Conservation (phyloP, 2,797 vertebrate genomes). For the Cryptoblepharus egeriae region DNA sequence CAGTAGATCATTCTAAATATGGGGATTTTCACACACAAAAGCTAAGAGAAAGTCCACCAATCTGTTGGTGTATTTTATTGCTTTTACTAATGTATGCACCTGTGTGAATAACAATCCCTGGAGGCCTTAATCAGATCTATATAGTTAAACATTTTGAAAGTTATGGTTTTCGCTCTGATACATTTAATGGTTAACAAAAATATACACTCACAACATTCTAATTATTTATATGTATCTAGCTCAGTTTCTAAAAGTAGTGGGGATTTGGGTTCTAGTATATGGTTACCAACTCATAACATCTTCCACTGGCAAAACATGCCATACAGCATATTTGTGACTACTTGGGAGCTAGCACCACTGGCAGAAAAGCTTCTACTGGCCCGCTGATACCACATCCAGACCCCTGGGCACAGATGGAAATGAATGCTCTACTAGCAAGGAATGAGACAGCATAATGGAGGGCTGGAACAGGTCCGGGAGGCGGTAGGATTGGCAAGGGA, state of each 20-base stretch:
- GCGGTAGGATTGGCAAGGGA: too few species aligned
- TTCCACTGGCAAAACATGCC: too few species aligned
- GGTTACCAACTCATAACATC: neutral
- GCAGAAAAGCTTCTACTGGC: too few species aligned
- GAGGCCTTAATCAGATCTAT: constrained; percentile 52
- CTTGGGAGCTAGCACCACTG: too few species aligned
- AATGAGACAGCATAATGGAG: too few species aligned
- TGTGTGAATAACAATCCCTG: constrained; percentile 34
- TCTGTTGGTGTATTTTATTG: constrained; percentile 36
- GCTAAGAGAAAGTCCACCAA: neutral
- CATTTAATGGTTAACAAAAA: constrained; percentile 35
- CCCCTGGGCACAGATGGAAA: too few species aligned
- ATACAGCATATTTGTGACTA: too few species aligned
- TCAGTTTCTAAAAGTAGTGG: neutral
- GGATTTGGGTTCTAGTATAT: neutral
- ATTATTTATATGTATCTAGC: neutral
- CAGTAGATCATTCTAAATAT: constrained; percentile 29
- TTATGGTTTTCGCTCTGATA: neutral
- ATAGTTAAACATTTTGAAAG: constrained; percentile 41
- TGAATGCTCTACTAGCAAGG: too few species aligned
- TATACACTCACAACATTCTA: neutral
- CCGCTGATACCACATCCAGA: too few species aligned
- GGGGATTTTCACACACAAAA: constrained; percentile 1
- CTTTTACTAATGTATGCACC: constrained; percentile 45
- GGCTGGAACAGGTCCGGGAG: too few species aligned